Base-by-base conservation (phyloP, 1,140 invertebrate genomes). In the Samia ricini region DNA sequence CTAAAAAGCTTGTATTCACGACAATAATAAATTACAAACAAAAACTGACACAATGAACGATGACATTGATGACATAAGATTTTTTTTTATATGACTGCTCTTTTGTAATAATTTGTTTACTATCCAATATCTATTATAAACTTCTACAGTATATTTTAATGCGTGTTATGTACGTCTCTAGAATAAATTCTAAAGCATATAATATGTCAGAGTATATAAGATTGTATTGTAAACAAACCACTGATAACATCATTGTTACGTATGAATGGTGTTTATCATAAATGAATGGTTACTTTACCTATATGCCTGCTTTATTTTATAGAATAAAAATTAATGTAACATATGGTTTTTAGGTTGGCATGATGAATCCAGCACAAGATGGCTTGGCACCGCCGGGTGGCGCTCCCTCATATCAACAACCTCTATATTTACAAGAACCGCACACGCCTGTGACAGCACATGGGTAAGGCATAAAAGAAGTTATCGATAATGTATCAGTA, bases 351-450 rank as follows among this genome's bases (percentile, higher is more conserved):
- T 66, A 91, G 86, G 91, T 91, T 68, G 91, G 90, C 51, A 93
- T 93, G 81, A 94, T 94, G 84, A 94, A 94, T 72, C 93, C 92
- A 56, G 93, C 94, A 36, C 92, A 94, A 79, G 94, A 95, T 67
- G 93, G 92, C 5, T 81, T 95, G 74, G 92, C 92, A 49, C 91
- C 94, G 50, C 93, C 94, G 62, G 92, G 94, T 4, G 93, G 93
- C 5, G 87, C 89, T 18, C 89, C 89, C 42, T 91, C 89, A 18
- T 95, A 94, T 85, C 94, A 94, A 72, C 94, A 95, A 80, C 93
- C 94, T 21, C 81, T 95, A 21, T 95, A 95, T 73, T 85, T 95
- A 60, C 92, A 92, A 72, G 92, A 92, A 60, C 92, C 91, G 7
- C 85, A 89, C 51, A 92, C 92, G 60, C 92, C 92, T 62, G 91